Conservation (phyloP, 2,113 vertebrate species). For the Glaucomys volans region DNA sequence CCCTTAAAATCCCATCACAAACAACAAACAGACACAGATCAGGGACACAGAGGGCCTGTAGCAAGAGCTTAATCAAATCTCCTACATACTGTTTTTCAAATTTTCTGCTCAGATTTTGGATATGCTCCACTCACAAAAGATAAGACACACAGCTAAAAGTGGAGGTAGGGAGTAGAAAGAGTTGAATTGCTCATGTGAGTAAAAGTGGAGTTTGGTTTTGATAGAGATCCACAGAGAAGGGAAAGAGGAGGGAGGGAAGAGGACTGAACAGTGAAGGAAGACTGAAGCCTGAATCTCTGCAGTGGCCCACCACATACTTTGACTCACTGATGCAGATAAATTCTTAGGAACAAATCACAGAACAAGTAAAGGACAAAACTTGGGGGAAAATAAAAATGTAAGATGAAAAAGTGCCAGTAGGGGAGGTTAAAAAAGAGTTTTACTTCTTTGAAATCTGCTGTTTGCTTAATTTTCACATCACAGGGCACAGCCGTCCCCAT, state of each 20-base stretch:
- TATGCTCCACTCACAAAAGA: neutral
- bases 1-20: neutral
- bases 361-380: neutral
- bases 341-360: neutral
- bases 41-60: neutral
- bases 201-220: neutral
- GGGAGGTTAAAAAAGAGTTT: conserved; percentile 24
- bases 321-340: neutral
- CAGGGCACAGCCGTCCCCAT: neutral
- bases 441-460: neutral
- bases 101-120: neutral
- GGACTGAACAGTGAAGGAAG: neutral
- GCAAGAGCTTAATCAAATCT: neutral
- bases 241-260: neutral
- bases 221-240: neutral
- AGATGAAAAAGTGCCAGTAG: neutral
- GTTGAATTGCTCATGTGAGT: neutral
- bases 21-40: neutral
- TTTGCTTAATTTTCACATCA: neutral
- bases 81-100: neutral
- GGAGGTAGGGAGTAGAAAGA: neutral
- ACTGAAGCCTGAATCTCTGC: neutral
- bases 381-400: neutral
- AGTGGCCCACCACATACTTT: neutral
- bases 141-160: neutral